Conservation (phyloP, 1,140 invertebrate species). For the Pseudomyrmex gracilis region DNA sequence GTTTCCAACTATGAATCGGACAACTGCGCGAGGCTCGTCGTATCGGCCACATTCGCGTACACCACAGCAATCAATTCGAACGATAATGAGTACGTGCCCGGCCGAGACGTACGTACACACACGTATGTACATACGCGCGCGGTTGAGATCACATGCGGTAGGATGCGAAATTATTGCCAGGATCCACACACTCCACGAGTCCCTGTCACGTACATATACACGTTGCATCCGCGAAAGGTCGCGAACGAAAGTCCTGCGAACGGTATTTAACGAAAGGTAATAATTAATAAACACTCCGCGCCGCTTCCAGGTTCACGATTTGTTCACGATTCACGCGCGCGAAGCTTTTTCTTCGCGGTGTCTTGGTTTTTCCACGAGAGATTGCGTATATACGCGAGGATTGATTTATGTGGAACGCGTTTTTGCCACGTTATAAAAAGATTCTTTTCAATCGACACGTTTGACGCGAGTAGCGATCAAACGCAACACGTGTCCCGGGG, state of each 20-base stretch:
- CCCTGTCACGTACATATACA: slow-evolving; percentile 62
- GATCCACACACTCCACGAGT: slow-evolving; percentile 53
- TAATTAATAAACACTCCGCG: slow-evolving; percentile 58
- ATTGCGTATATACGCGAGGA: no score
- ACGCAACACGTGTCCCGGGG: no score
- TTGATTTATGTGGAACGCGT: no score
- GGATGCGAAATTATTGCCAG: slow-evolving; percentile 65
- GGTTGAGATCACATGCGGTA: neutral
- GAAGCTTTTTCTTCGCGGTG: neutral
- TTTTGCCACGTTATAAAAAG: no score
- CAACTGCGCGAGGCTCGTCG: neutral
- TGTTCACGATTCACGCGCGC: neutral
- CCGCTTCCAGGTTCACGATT: slow-evolving; percentile 58
- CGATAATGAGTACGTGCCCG: slow-evolving; percentile 60
- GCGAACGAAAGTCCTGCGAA: slow-evolving; percentile 60
- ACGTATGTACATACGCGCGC: slow-evolving; percentile 2
- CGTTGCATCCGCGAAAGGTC: slow-evolving; percentile 57
- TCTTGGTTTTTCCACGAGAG: no score
- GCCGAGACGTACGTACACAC: no score
- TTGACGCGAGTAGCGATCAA: no score
- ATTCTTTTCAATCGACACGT: no score
- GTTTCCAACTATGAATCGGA: slow-evolving; percentile 14
- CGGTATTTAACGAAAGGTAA: slow-evolving; percentile 67
- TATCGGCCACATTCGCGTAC: slow-evolving; percentile 31
- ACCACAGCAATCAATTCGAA: slow-evolving; percentile 53